phyloP scores from a whole-genome alignment of 1,140 invertebrate genomes.

The Eciton burchellii region DNA sequence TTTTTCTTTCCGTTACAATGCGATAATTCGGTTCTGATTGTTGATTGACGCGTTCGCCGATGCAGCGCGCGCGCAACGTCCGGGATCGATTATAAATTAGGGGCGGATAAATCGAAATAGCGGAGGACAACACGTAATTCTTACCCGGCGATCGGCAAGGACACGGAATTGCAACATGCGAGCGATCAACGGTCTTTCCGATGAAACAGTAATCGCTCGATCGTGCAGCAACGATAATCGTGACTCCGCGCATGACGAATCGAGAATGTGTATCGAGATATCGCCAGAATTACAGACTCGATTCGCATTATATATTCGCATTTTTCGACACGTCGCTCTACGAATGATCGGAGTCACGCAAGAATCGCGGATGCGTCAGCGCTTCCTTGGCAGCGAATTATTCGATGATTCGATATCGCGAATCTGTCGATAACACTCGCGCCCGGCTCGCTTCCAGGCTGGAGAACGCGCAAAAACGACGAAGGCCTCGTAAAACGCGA shows the following conservation, averaged over 20 bases:
- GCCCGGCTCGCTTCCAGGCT: slow-evolving; percentile 42
- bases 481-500: slow-evolving; percentile 28
- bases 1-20: slow-evolving; percentile 36
- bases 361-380: slow-evolving; percentile 2
- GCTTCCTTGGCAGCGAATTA: slow-evolving; percentile 11
- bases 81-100: slow-evolving; percentile 5
- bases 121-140: background rate
- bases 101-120: slow-evolving; percentile 11
- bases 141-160: background rate
- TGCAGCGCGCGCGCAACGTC: background rate
- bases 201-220: slow-evolving; percentile 10
- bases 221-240: background rate
- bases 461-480: slow-evolving; percentile 25
- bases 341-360: background rate
- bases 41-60: background rate
- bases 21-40: slow-evolving; percentile 6
- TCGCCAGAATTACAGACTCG: background rate
- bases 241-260: background rate
- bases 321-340: background rate
- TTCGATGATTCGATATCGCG: background rate
- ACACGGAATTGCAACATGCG: background rate
- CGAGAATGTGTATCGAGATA: background rate
- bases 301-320: background rate
- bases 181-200: background rate
- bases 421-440: slow-evolving; percentile 53